These are phyloP conservation scores for Megathymus violae DNA, from an alignment of 1,140 invertebrate genomes.

Conservation along the genomic window DNA sequence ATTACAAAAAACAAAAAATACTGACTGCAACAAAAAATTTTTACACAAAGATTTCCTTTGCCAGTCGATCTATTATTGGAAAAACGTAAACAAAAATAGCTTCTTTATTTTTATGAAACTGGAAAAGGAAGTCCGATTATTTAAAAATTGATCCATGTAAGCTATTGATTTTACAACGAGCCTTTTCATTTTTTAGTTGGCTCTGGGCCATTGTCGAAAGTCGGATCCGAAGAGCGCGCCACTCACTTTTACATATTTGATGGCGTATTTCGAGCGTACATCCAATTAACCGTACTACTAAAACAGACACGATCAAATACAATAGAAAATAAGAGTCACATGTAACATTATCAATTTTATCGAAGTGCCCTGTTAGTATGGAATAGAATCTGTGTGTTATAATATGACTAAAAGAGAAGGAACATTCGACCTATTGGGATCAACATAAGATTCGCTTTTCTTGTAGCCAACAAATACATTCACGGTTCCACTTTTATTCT, in stretches of 20 bases:
- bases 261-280: slow-evolving; percentile 44
- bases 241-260: slow-evolving; percentile 53
- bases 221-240: slow-evolving; percentile 47
- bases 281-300: slow-evolving; percentile 49
- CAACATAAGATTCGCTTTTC: too few relatives aligned
- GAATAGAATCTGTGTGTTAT: too few relatives aligned
- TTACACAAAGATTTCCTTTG: slow-evolving; percentile 21
- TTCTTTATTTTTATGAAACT: slow-evolving; percentile 21
- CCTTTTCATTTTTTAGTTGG: slow-evolving; percentile 57
- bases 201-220: slow-evolving; percentile 55
- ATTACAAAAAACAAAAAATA: too few relatives aligned
- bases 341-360: slow-evolving; percentile 9
- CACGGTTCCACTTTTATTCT: too few relatives aligned
- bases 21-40: too few relatives aligned
- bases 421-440: too few relatives aligned
- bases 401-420: too few relatives aligned
- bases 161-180: slow-evolving; percentile 41
- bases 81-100: slow-evolving; percentile 14
- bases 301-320: slow-evolving; percentile 28
- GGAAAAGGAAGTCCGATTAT: slow-evolving; percentile 23
- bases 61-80: slow-evolving; percentile 13
- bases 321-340: slow-evolving; percentile 28
- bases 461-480: too few relatives aligned
- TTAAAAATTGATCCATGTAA: slow-evolving; percentile 32
- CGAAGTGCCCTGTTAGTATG: too few relatives aligned